phyloP scores from a whole-genome alignment of 2,888 invertebrate genomes.

The Platycheirus rosarum region DNA sequence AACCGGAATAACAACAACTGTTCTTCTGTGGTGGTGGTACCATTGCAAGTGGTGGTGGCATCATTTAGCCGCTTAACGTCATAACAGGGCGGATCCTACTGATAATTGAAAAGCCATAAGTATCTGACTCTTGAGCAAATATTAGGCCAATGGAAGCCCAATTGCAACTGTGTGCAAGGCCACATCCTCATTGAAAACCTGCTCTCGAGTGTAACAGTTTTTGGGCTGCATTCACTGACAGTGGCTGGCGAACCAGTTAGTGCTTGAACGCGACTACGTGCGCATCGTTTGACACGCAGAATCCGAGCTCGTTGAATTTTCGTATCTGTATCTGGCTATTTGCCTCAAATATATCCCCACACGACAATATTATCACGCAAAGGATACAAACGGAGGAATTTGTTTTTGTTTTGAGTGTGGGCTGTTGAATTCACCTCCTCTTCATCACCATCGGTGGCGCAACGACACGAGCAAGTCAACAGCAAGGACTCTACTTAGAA shows the following conservation, averaged over 20 bases:
- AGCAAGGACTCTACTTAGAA: slow-evolving; percentile 66
- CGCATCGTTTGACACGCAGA: slow-evolving; percentile 78
- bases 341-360: slow-evolving; percentile 42
- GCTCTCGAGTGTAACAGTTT: slow-evolving; percentile 73
- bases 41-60: slow-evolving; percentile 28
- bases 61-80: slow-evolving; percentile 4
- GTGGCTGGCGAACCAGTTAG: slow-evolving; percentile 80
- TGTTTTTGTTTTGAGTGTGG: slow-evolving; percentile 50
- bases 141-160: slow-evolving; percentile 43
- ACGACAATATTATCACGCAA: slow-evolving; percentile 33
- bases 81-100: slow-evolving; percentile 29
- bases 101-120: slow-evolving; percentile 33
- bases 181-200: slow-evolving; percentile 70
- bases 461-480: slow-evolving; percentile 53
- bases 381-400: slow-evolving; percentile 44
- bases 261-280: slow-evolving; percentile 82
- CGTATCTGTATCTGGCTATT: slow-evolving; percentile 49
- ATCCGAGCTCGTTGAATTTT: slow-evolving; percentile 67
- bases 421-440: slow-evolving; percentile 41
- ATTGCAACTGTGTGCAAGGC: slow-evolving; percentile 61
- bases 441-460: slow-evolving; percentile 51
- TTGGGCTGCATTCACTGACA: slow-evolving; percentile 67
- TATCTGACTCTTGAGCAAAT: slow-evolving; percentile 46
- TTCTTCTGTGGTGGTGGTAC: slow-evolving; percentile 44
- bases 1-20: slow-evolving; percentile 73